These are phyloP conservation scores for Bubo scandiacus DNA, from an alignment of 2,113 vertebrate genomes.

Conservation along the genomic window DNA sequence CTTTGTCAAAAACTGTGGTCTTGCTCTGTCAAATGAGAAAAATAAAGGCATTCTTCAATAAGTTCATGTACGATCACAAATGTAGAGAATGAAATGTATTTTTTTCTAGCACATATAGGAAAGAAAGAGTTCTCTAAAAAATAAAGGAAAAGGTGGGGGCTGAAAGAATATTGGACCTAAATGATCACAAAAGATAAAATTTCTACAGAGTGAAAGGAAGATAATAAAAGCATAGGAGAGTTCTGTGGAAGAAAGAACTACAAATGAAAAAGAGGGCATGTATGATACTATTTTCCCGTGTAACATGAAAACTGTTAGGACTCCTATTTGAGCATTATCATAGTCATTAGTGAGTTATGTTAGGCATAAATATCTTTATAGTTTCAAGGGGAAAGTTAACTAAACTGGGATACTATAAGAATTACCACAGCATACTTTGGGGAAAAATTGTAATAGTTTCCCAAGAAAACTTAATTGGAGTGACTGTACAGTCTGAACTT, in stretches of 20 bases:
- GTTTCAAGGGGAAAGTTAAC: neutral
- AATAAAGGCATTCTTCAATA: neutral
- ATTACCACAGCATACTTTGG: neutral
- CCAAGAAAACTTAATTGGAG: neutral
- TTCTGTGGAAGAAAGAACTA: neutral
- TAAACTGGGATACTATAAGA: neutral
- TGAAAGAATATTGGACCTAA: neutral
- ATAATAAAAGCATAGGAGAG: neutral
- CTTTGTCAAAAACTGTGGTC: neutral
- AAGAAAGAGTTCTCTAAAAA: neutral
- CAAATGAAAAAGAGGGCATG: neutral
- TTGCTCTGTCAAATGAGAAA: neutral
- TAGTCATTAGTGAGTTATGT: neutral
- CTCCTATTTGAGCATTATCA: neutral
- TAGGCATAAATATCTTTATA: neutral
- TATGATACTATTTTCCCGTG: neutral
- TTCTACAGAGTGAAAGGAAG: neutral
- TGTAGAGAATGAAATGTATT: neutral
- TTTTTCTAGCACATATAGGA: neutral
- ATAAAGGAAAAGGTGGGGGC: neutral
- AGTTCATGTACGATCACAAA: neutral
- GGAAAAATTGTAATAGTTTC: neutral
- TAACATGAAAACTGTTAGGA: neutral
- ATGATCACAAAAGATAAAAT: neutral
- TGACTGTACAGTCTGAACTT: neutral